Evolutionary conservation across 2,888 invertebrate species (phyloP), one percentile per base, ranked within the genome.

Genomic region (Proisotoma minuta): DNA sequence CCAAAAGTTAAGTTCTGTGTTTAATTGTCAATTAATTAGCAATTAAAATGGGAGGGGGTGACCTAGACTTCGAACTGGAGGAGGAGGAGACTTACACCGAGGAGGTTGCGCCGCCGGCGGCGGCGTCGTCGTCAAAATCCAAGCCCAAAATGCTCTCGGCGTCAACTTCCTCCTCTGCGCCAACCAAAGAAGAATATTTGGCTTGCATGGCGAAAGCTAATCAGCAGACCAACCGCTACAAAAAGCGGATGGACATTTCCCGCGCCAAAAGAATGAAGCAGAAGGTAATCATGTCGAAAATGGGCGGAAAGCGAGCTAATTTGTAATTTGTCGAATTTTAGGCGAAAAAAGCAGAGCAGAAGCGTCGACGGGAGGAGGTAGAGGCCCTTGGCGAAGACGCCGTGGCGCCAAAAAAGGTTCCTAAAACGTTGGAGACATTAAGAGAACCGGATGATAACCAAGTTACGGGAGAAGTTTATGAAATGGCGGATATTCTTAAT

Each of bases 371-470:
- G 56, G 80, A 84, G 52, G 80, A 83, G 64, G 80, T 81, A 68
- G 82, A 83, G 63, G 73, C 71, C 10, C 68, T 76, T 10, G 86
- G 84, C 3, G 79, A 79, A 12, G 63, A 76, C 61, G 78, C 79
- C 22, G n/a, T n/a, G n/a, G 77, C 78, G 18, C 84, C 85, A 0
- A 86, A 87, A 68, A 82, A 84, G 76, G 81, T 84, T 0, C 98
- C 97, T 0, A 90, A 91, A 76, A 99, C 99, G 0, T 85, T 99
- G 74, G 99, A 99, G 78, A 92, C 87, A 72, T 84, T 91, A 65
- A 83, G 98, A 62, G 91, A 92, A 76, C 86, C 87, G 74, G 98
- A 99, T 84, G 93, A 90, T 76, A 98, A 98, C 0, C 87, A 86
- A 76, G 85, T 83, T 1, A 86, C 89, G 75, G 88, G 91, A 60